Base-by-base conservation (phyloP, 1,140 invertebrate species). In the Stegodyphus mimosarum region DNA sequence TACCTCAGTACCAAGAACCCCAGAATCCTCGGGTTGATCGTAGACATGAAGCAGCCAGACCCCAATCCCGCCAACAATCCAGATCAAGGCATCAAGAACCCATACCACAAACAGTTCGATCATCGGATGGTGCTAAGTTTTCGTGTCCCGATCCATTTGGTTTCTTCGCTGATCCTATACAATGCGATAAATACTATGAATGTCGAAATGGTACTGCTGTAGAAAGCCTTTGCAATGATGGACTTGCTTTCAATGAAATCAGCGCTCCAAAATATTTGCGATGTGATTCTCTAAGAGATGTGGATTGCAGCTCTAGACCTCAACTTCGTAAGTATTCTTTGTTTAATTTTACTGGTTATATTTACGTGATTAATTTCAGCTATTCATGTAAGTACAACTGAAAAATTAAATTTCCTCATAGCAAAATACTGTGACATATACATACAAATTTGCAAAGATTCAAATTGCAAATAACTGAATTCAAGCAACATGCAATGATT, bases 181-280 rank as follows among this genome's bases (percentile, higher is more conserved):
- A 96, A 89, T 96, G 95, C 89, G 95, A 96, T 90, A 92, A 95
- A 60, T 96, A 96, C 89, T 95, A 95, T 89, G 92, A 93, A 88
- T 96, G 95, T 90, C 90, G 91, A 74, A 93, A 94, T 90, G 93
- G 95, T 0, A 72, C 71, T 6, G 93, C 93, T 60, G 88, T 93
- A 9, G 92, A 94, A 86, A 93, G 92, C 87, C 90, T 96, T 5
- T 96, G 95, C 90, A 94, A 95, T 5, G 95, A 96, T 88, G 95
- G 95, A 5, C 91, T 96, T 15, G 93, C 96, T 3, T 96, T 96
- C 90, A 93, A 94, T 88, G 94, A 95, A 51, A 64, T 17, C 17
- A 76, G 53, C 50, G 63, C 79, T n/a, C 86, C 86, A 13, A 75
- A 73, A 49, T 87, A 76, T 49, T 33, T 86, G n/a, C 90, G 93